Evolutionary conservation across 2,888 invertebrate genomes (phyloP).

Genomic region (Caenorhabditis doughertyi): DNA sequence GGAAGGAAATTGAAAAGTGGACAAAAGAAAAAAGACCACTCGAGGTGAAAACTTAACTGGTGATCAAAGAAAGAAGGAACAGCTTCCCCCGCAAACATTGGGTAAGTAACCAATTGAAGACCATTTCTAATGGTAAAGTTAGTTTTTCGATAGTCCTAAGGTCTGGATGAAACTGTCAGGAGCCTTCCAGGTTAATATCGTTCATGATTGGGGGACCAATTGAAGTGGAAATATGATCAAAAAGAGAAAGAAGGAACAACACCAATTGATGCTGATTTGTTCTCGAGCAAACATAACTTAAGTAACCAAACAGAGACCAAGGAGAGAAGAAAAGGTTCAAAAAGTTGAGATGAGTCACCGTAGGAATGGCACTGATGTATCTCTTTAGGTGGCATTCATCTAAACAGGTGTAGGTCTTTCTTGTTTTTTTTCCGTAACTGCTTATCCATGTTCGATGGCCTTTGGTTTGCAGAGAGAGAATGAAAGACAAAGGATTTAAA

Average conservation of each 20-base stretch:
- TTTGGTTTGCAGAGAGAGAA: conserved; percentile 22
- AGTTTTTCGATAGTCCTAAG: too few species aligned
- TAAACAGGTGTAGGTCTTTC: conserved; percentile 13
- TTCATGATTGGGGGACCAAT: too few species aligned
- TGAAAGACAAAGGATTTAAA: neutral
- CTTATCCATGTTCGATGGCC: conserved; percentile 22
- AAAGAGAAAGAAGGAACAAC: neutral
- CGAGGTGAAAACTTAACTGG: conserved; percentile 26
- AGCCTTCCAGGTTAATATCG: too few species aligned
- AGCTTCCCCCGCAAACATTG: too few species aligned
- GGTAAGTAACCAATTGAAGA: too few species aligned
- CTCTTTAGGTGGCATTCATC: too few species aligned
- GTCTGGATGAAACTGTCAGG: too few species aligned
- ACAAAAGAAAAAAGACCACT: conserved; percentile 49
- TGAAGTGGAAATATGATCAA: too few species aligned
- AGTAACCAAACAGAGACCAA: conserved; percentile 14
- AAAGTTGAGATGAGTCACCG: conserved; percentile 44
- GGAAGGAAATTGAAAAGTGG: conserved; percentile 54
- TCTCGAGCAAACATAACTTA: conserved; percentile 44
- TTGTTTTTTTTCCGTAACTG: conserved; percentile 10
- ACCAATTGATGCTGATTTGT: conserved; percentile 50
- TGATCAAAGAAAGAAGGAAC: too few species aligned
- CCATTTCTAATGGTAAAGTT: too few species aligned
- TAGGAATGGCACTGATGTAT: conserved; percentile 46
- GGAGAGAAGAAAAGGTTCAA: conserved; percentile 13